Evolutionary conservation across 23 tunicate species (phyloP).

Genomic region (Trididemnum clinides): DNA sequence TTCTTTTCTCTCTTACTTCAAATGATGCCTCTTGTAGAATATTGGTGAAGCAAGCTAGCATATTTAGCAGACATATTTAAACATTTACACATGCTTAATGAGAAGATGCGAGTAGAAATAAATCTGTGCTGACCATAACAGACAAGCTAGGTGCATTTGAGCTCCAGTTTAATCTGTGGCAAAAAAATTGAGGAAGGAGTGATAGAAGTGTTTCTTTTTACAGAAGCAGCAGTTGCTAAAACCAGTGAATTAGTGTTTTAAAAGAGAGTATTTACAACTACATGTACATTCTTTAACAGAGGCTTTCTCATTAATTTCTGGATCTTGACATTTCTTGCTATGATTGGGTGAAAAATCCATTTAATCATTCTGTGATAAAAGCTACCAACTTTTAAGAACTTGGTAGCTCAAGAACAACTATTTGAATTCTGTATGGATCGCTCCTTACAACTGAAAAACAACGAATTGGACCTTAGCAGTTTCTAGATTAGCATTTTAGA

Average conservation of each 20-base stretch:
- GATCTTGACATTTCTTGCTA: constrained; percentile 11
- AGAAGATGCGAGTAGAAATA: constrained; percentile 19
- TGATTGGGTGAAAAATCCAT: constrained; percentile 27
- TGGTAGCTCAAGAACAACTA: constrained; percentile 28
- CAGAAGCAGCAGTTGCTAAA: constrained; percentile 23
- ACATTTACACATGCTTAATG: constrained; percentile 19
- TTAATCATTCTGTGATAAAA: constrained; percentile 7
- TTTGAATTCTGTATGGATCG: constrained; percentile 7
- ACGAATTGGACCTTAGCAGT: constrained; percentile 17
- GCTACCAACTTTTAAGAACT: not conserved
- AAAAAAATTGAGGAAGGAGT: not conserved
- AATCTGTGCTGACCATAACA: constrained; percentile 1
- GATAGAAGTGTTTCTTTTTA: constrained; percentile 22
- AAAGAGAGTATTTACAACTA: constrained; percentile 11
- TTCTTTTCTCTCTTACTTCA: not conserved
- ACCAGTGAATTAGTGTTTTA: not conserved
- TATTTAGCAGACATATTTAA: constrained; percentile 2
- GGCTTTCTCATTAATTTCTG: constrained; percentile 4
- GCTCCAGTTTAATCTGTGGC: constrained; percentile 20
- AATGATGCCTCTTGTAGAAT: not conserved
- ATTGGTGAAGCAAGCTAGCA: constrained; percentile 31
- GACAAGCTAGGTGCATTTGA: constrained; percentile 21
- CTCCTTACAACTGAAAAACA: constrained; percentile 23
- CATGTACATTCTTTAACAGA: constrained; percentile 8
- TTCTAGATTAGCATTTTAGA: not conserved